Evolutionary conservation across 1,140 invertebrate species (phyloP).

Genomic region (Camponotus vicinus): DNA sequence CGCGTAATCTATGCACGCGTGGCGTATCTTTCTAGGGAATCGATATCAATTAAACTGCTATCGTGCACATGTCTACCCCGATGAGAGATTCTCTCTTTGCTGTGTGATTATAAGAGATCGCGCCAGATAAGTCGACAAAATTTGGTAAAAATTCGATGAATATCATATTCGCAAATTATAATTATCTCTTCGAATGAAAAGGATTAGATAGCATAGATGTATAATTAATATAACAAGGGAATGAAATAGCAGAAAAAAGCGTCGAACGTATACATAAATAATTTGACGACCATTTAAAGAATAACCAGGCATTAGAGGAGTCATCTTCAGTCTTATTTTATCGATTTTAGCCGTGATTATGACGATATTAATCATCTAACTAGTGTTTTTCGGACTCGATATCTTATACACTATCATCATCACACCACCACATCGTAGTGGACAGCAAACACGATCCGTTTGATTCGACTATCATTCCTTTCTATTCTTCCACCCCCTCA

Average conservation of each 20-base stretch:
- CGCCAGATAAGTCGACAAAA: neutral
- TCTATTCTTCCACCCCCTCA: neutral
- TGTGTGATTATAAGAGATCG: neutral
- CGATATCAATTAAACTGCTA: constrained; percentile 45
- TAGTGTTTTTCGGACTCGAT: constrained; percentile 50
- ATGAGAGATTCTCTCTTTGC: constrained; percentile 19
- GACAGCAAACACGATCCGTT: constrained; percentile 68
- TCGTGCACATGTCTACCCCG: neutral
- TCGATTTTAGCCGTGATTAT: constrained; percentile 58
- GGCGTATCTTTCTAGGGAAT: constrained; percentile 1
- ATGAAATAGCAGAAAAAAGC: neutral
- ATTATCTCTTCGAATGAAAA: neutral
- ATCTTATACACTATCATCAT: constrained; percentile 31
- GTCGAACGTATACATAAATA: neutral
- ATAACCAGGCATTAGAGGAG: constrained; percentile 66
- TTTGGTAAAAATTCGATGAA: neutral
- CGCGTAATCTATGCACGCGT: constrained; percentile 58
- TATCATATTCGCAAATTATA: constrained; percentile 1
- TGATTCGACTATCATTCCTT: constrained; percentile 41
- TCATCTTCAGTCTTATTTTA: constrained; percentile 55
- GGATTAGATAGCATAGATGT: neutral
- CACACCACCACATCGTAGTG: constrained; percentile 30
- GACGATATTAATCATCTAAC: constrained; percentile 64
- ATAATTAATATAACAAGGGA: neutral
- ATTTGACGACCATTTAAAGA: constrained; percentile 61